A percentile compares a stretch with the other conserved stretches of the same genome.
These are phyloP conservation scores for Peromyscus melanophrys DNA, from an alignment of 2,797 vertebrate species.

Conservation along the genomic window DNA sequence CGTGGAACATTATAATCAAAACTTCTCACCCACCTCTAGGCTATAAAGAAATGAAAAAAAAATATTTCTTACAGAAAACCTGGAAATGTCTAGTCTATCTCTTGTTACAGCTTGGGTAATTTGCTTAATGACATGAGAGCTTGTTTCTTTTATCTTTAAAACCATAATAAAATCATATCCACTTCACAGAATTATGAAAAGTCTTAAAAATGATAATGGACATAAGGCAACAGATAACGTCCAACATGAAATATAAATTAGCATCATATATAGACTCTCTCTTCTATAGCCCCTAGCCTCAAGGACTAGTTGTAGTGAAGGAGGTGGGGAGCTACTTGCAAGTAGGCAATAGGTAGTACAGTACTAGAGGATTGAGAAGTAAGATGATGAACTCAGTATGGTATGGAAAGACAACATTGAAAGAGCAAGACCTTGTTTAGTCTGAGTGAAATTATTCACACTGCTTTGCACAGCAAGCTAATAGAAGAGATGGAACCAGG, in stretches of 20 bases:
- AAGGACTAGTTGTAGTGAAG: conserved; percentile 1
- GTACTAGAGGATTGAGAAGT: not conserved
- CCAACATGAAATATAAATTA: not conserved
- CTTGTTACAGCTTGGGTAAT: not conserved
- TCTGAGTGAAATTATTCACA: not conserved
- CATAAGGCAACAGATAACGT: not conserved
- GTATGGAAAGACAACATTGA: not conserved
- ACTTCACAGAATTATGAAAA: not conserved
- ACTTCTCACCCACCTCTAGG: not conserved
- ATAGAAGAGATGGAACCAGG: not conserved
- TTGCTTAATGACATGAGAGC: not conserved
- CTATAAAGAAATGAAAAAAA: conserved; percentile 1
- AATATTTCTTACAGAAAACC: not conserved
- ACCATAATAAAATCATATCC: not conserved
- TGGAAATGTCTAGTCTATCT: not conserved
- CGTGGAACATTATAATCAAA: conserved; percentile 25
- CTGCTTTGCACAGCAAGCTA: not conserved
- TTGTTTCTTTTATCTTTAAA: conserved; percentile 17
- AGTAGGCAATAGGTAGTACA: not conserved
- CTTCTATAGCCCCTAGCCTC: not conserved
- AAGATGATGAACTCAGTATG: not conserved
- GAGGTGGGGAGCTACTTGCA: not conserved
- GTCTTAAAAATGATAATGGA: not conserved
- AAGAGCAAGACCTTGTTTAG: conserved; percentile 5
- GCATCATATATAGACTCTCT: not conserved